Percentiles rank a stretch among this genome's conserved stretches.
Conservation (phyloP, 2,888 invertebrate genomes). For the Lymantria dispar region DNA sequence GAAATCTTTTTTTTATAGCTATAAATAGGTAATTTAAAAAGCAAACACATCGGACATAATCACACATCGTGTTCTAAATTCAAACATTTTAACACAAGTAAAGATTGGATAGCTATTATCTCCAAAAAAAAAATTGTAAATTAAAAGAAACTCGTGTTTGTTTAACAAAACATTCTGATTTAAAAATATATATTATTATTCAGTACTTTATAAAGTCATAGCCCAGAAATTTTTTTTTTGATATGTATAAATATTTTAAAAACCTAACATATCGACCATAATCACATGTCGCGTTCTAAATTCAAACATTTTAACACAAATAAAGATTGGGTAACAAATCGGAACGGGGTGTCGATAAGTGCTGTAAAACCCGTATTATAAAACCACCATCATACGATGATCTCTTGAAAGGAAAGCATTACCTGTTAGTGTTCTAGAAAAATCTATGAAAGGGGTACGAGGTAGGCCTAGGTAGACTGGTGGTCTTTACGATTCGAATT, state of each 20-base stretch:
- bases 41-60: conserved; percentile 29
- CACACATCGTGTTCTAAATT: conserved; percentile 38
- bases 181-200: too few species aligned
- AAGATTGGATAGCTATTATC: conserved; percentile 44
- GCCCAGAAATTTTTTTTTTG: too few species aligned
- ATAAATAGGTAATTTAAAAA: too few species aligned
- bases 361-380: conserved; percentile 44
- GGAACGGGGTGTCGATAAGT: conserved; percentile 46
- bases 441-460: background rate
- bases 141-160: too few species aligned
- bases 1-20: too few species aligned
- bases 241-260: too few species aligned
- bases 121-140: too few species aligned
- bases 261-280: conserved; percentile 9
- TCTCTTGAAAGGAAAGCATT: background rate
- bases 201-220: too few species aligned
- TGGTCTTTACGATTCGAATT: conserved; percentile 35
- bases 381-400: conserved; percentile 26
- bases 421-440: conserved; percentile 7
- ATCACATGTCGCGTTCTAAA: conserved; percentile 39
- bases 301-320: conserved; percentile 52
- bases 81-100: conserved; percentile 53
- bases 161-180: too few species aligned
- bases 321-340: conserved; percentile 44
- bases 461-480: conserved; percentile 28